Base-by-base conservation (phyloP, 2,113 vertebrate genomes). In the Seriola dumerili region DNA sequence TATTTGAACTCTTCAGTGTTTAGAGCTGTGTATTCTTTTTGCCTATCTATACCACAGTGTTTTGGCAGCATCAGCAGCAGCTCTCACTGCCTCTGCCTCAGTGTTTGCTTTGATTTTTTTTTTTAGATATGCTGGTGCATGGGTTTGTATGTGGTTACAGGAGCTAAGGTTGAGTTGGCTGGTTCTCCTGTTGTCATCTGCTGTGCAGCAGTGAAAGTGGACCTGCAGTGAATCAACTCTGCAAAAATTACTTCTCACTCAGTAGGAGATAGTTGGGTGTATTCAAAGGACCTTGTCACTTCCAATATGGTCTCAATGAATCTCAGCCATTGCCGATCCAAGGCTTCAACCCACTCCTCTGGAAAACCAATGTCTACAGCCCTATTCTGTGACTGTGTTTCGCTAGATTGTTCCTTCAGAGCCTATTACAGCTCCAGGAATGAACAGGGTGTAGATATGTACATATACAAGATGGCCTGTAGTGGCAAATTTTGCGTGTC, bases 261-360 rank as follows among this genome's bases (percentile, higher is more conserved):
- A 82, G 84, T 88, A 72, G 89, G 80, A 93, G 92, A 92, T 91
- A 89, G 88, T 88, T 67, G 85, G 86, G 88, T 92, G 91, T 89
- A 94, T 93, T 94, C 90, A 93, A 88, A 87, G 90, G 79, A 92
- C 89, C 91, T 90, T 93, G 94, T 95, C 94, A 91, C 92, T 93
- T 95, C 87, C 87, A 91, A 87, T 93, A 78, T 90, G 86, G 89
- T 90, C 78, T 90, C 92, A 95, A 94, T 94, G 85, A 89, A 94
- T 95, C 93, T 93, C 73, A 72, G 88, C 83, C 67, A 3, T 61
- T 85, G 85, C 88, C 12, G 64, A 86, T 87, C 76, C 81, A 64
- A 83, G 78, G 48, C 76, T 75, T 84, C 84, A 78, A 77, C 85
- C 63, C 86, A 77, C 83, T 92, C 74, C 25, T 10, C 59, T 63